Conservation (phyloP, 2,113 vertebrate genomes). For the Heterocephalus glaber region DNA sequence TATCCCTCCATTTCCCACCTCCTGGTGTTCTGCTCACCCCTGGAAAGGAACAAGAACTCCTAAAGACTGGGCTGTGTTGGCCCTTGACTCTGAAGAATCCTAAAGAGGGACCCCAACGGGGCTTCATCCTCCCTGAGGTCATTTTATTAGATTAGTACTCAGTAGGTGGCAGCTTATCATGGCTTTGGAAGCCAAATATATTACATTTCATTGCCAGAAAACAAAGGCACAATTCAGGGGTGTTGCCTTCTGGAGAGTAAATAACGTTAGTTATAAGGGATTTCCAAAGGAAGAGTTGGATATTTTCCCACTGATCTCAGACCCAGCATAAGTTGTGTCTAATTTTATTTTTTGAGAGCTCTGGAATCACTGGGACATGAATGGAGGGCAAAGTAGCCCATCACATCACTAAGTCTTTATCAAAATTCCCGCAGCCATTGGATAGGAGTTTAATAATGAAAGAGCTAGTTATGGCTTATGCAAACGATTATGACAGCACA, state of each 20-base stretch:
- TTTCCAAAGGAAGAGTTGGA: constrained; percentile 49
- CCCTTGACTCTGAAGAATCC: background rate
- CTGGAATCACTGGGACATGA: background rate
- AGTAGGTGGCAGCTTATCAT: background rate
- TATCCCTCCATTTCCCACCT: background rate
- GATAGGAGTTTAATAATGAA: constrained; percentile 70
- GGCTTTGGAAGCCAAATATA: background rate
- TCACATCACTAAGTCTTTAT: constrained; percentile 63
- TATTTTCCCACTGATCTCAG: constrained; percentile 54
- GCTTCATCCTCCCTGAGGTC: background rate
- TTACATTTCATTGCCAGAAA: constrained; percentile 19
- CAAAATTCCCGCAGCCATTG: constrained; percentile 52
- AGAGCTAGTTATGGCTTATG: constrained; percentile 59
- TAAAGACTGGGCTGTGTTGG: background rate
- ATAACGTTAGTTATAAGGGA: background rate
- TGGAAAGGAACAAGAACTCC: background rate
- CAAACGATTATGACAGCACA: constrained; percentile 59
- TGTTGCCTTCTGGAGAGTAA: constrained; percentile 47
- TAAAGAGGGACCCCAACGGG: background rate
- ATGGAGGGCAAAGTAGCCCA: constrained; percentile 5
- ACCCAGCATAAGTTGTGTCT: background rate
- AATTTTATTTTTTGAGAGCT: too few species aligned
- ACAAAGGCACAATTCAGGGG: constrained; percentile 43
- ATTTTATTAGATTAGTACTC: constrained; percentile 48
- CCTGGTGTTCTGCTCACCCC: background rate